Base-by-base conservation (phyloP, 2,113 vertebrate species). In the Trachemys scripta region DNA sequence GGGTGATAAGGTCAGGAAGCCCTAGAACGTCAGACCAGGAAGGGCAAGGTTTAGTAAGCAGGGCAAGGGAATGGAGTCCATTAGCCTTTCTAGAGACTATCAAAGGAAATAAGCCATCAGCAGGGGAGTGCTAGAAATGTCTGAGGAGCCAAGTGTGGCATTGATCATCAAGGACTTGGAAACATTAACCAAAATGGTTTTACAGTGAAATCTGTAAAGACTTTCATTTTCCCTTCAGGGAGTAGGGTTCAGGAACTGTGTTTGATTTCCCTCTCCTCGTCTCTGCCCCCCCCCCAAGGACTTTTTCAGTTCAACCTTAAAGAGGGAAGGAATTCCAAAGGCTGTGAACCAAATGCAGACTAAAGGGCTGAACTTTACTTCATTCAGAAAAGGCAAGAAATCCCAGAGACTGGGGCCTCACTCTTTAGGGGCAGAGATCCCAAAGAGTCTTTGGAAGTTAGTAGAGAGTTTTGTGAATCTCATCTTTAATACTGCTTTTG, bases 101-200 rank as follows among this genome's bases (percentile, higher is more conserved):
- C 45, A 51, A 24, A 72, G 9, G 72, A 53, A 92, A 47, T 45
- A 86, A 78, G 49, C 10, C 49, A 49, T 82, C 16, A 51, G 17
- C 90, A 85, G 0, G 1, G 72, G 87, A 51, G 57, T 65, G 31
- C 80, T 88, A 76, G 84, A 75, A 84, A 42, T 45, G 51, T 62
- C 83, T 50, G 1, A 84, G 53, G 22, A 56, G 78, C 49, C 54
- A 65, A 65, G 5, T 22, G 65, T 72, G n/a, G 35, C 54, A 59
- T 25, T 87, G 59, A 49, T 81, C 87, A 80, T 81, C 87, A 80
- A 81, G 80, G 59, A 17, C 59, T 80, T 84, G 80, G 87, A 65
- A 92, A 49, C 9, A 29, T 47, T 81, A 50, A 50, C 14, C 50
- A 50, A 50, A 50, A 50, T 50, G 14, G 50, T 50, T 50, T 50